Conservation (phyloP, 1,140 invertebrate species). For the Nasonia giraulti region DNA sequence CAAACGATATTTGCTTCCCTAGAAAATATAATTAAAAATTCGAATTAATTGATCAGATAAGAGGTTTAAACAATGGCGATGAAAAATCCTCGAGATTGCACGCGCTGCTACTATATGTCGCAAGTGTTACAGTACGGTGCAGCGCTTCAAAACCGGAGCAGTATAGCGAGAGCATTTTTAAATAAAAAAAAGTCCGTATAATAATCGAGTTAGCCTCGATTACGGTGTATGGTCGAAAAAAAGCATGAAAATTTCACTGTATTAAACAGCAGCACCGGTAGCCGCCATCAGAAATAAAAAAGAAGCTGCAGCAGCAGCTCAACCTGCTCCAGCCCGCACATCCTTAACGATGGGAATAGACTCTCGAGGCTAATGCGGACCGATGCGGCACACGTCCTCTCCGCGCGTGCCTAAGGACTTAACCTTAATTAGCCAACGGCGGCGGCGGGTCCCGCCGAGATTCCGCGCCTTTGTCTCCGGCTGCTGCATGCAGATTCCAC, state of each 20-base stretch:
- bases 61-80: constrained; percentile 15
- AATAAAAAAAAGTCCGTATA: background rate
- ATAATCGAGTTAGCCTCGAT: background rate
- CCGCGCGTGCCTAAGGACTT: constrained; percentile 52
- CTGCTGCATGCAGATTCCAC: constrained; percentile 45
- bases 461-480: constrained; percentile 59
- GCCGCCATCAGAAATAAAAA: background rate
- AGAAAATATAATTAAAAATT: constrained; percentile 41
- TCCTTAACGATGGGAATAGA: constrained; percentile 46
- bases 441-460: constrained; percentile 48
- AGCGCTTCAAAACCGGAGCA: background rate
- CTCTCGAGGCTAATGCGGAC: constrained; percentile 17
- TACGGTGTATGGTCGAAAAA: background rate
- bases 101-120: background rate
- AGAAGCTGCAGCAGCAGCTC: background rate
- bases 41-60: constrained; percentile 50
- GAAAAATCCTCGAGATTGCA: constrained; percentile 36
- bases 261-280: background rate
- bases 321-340: background rate
- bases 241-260: background rate
- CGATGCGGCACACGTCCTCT: constrained; percentile 25
- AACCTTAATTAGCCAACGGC: constrained; percentile 64
- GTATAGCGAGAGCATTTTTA: too few species aligned
- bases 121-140: background rate
- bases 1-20: constrained; percentile 2